Evolutionary conservation across 1,140 invertebrate species (phyloP), one percentile per base, ranked within the genome.

Genomic region (Leptinotarsa lineolata): DNA sequence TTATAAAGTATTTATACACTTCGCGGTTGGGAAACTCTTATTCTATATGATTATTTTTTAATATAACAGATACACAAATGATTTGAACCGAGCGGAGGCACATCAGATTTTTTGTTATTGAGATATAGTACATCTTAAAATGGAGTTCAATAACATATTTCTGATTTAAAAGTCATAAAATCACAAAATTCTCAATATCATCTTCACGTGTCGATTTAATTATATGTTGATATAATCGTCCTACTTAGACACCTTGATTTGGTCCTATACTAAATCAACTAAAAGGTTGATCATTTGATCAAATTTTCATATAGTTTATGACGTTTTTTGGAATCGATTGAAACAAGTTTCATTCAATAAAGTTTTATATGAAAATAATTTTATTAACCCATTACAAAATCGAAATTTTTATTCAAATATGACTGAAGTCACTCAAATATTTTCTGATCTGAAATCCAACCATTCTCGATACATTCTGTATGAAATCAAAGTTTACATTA

Each of bases 401-500:
- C 15, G 2, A 18, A 54, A 18, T 5, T 16, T 16, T 5, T n/a
- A 54, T 54, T 79, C 75, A 83, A 61, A 82, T 78, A 70, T 83
- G 81, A 77, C 81, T 91, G 77, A 90, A 91, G 86, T 92, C 90
- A 81, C 88, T 90, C n/a, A 94, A 86, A 85, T 93, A 94, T 78
- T 92, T 91, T 67, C 88, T 87, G 45, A 94, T 87, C 84, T 91
- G 90, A 82, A 93, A 92, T 3, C 89, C 89, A 39, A 94, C 88
- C 70, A 90, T 92, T 77, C 89, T 90, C 1, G 92, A 88, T 59
- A 94, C 88, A 6, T 89, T 86, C 2, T 87, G 83, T 20, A 92
- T 89, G 82, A 93, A 92, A 72, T 93, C 91, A 46, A 90, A 89
- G 64, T 89, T 89, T 45, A 93, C 90, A 46, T 90, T 91, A 80